Evolutionary conservation across 2,888 invertebrate species (phyloP), one percentile per base, ranked within the genome.

Genomic region (Trisateles emortualis): DNA sequence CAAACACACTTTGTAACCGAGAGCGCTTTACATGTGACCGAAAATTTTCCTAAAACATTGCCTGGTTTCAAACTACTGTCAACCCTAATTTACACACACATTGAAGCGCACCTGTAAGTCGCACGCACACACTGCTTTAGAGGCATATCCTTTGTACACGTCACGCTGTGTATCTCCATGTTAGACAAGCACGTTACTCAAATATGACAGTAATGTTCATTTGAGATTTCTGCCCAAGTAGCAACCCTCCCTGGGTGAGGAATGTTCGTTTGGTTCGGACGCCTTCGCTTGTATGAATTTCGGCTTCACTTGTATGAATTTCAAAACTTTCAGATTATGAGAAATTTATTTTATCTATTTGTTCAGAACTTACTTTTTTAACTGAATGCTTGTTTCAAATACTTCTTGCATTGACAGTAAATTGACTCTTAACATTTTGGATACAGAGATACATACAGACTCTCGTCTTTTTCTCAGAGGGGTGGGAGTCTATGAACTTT

Each of bases 191-290:
- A 44, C 41, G 50, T 48, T 46, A 56, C 52, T 43, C 45, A 64
- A 54, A 61, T 68, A 68, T 68, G 58, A 68, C 54, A 58, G 69
- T 43, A 57, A 67, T 67, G 68, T 68, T 64, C 68, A 61, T 65
- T 59, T 57, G 42, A 33, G 24, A 54, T 36, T 45, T 47, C 35
- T 32, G 40, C 41, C 33, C 33, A 32, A 43, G 17, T n/a, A 16
- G 14, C n/a, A n/a, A n/a, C n/a, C n/a, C n/a, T n/a, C n/a, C n/a
- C n/a, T n/a, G 44, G 35, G 35, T 36, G 33, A 16, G 47, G 11
- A 24, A 24, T 39, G 13, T 13, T 32, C 24, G 22, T 44, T 44
- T 35, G 16, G 13, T 38, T 3, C n/a, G n/a, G n/a, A n/a, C n/a
- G 14, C 38, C 11, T 36, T 36, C n/a, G n/a, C n/a, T n/a, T n/a